phyloP scores from a whole-genome alignment of 2,888 invertebrate species.

The Agrochola lychnidis region DNA sequence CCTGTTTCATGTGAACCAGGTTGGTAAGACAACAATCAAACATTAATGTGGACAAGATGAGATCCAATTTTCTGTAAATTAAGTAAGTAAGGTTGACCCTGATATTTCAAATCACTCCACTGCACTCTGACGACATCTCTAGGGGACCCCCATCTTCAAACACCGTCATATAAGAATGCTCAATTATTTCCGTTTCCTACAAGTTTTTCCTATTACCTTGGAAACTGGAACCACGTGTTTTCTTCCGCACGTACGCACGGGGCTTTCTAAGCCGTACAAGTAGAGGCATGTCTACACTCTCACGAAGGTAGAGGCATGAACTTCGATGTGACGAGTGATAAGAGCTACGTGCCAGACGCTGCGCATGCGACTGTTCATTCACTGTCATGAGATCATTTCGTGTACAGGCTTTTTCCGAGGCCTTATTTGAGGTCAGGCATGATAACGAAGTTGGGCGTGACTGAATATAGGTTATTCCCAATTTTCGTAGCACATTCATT shows the following conservation, averaged over 20 bases:
- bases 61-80: background rate
- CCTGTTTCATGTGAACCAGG: background rate
- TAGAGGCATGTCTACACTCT: slow-evolving; percentile 13
- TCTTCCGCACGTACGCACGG: slow-evolving; percentile 19
- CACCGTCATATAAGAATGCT: background rate
- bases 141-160: slow-evolving; percentile 34
- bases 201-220: slow-evolving; percentile 55
- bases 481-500: background rate
- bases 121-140: background rate
- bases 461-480: too few species aligned
- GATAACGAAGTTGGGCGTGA: background rate
- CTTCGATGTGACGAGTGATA: slow-evolving; percentile 49
- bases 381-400: slow-evolving; percentile 30
- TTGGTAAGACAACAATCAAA: background rate
- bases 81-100: background rate
- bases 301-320: slow-evolving; percentile 34
- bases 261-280: slow-evolving; percentile 44
- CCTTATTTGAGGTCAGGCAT: slow-evolving; percentile 1
- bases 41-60: background rate
- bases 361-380: slow-evolving; percentile 30
- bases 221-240: slow-evolving; percentile 19
- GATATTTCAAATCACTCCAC: background rate
- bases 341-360: slow-evolving; percentile 31
- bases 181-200: slow-evolving; percentile 40
- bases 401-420: slow-evolving; percentile 30